These are phyloP conservation scores for Melanargia galathea DNA, from an alignment of 2,888 invertebrate genomes.

Conservation along the genomic window DNA sequence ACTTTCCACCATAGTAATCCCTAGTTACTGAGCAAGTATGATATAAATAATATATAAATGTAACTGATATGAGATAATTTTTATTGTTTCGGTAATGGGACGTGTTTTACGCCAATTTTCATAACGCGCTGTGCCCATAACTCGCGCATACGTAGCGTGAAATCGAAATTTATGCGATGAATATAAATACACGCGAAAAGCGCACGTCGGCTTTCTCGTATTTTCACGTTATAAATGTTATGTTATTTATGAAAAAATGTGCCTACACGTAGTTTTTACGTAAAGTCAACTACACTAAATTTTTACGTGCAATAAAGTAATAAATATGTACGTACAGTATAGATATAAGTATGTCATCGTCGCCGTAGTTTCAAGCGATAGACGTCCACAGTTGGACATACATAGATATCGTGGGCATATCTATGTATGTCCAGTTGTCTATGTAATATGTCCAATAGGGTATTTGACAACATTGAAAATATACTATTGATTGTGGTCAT, in stretches of 20 bases:
- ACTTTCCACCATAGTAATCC: no score
- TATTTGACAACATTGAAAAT: no score
- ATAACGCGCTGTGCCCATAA: slow-evolving; percentile 41
- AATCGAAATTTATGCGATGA: slow-evolving; percentile 42
- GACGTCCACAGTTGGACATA: no score
- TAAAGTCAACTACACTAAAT: neutral
- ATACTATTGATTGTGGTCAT: no score
- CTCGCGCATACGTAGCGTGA: slow-evolving; percentile 42
- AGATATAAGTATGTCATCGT: no score
- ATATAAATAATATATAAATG: neutral
- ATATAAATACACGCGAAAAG: slow-evolving; percentile 41
- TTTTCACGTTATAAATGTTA: slow-evolving; percentile 40
- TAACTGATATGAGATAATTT: slow-evolving; percentile 29
- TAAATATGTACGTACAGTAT: no score
- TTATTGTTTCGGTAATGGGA: slow-evolving; percentile 40
- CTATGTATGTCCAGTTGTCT: no score
- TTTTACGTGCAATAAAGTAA: neutral
- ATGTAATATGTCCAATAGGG: no score
- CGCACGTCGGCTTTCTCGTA: slow-evolving; percentile 41
- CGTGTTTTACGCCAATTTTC: slow-evolving; percentile 41
- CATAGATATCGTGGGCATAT: no score
- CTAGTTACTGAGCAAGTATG: no score
- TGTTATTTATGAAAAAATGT: slow-evolving; percentile 43
- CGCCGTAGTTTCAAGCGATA: no score
- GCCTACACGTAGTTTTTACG: slow-evolving; percentile 13